These are phyloP conservation scores for Sakesphorus luctuosus DNA, from an alignment of 2,113 vertebrate species.

Conservation along the genomic window DNA sequence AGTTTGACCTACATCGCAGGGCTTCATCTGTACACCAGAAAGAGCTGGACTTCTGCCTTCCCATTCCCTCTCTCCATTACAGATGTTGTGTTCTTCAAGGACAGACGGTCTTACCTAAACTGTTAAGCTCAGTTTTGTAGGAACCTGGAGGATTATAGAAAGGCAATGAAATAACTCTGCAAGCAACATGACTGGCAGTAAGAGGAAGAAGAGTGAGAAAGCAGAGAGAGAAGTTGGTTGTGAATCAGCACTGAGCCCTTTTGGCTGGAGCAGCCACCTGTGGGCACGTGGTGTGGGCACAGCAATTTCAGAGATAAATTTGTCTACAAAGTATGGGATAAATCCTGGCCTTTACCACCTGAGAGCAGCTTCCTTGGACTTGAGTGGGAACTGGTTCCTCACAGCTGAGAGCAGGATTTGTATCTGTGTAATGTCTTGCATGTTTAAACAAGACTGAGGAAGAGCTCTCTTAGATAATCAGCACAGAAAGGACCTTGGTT, in stretches of 20 bases:
- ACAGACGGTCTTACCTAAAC: neutral
- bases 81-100: neutral
- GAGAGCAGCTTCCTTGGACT: neutral
- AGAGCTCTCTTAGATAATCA: neutral
- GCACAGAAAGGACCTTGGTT: neutral
- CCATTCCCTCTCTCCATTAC: neutral
- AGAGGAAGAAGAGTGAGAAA: neutral
- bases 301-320: neutral
- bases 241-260: neutral
- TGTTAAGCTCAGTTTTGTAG: neutral
- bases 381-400: neutral
- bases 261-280: neutral
- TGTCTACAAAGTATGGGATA: neutral
- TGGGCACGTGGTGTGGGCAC: accelerated
- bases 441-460: neutral
- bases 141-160: neutral
- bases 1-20: neutral
- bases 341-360: neutral
- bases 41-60: neutral
- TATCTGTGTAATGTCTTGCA: neutral
- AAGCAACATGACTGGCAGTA: neutral
- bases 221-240: neutral
- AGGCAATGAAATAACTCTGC: neutral
- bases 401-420: neutral
- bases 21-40: neutral